Conservation (phyloP, 1,140 invertebrate genomes). For the Neodiprion fabricii region DNA sequence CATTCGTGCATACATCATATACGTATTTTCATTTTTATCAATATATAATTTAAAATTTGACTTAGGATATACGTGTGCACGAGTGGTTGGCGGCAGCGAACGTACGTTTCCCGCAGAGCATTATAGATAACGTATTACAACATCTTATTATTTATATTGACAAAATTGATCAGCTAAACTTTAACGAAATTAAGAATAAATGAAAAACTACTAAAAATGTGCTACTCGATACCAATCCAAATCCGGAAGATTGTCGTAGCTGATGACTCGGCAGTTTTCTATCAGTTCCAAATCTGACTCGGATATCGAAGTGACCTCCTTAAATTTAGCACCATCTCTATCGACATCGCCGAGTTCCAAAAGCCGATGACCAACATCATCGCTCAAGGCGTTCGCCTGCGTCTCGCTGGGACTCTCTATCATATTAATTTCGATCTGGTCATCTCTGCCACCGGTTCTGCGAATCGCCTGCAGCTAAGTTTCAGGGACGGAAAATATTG, state of each 20-base stretch:
- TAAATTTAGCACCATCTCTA: background rate
- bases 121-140: background rate
- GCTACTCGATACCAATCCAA: background rate
- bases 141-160: too few species aligned
- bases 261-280: background rate
- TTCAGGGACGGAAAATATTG: background rate
- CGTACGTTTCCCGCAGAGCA: background rate
- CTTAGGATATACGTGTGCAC: background rate
- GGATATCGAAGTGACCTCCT: background rate
- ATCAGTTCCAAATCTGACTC: background rate
- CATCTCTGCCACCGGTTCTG: background rate
- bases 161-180: background rate
- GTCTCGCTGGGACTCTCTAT: background rate
- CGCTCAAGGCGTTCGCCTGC: background rate
- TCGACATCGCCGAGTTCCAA: background rate
- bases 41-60: background rate
- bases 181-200: too few species aligned
- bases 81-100: background rate
- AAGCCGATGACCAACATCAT: background rate
- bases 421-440: background rate
- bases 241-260: background rate
- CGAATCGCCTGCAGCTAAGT: background rate
- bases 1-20: background rate
- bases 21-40: background rate
- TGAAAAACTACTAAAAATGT: background rate